Evolutionary conservation across 2,888 invertebrate species (phyloP).

Genomic region (Tortrix viridana): DNA sequence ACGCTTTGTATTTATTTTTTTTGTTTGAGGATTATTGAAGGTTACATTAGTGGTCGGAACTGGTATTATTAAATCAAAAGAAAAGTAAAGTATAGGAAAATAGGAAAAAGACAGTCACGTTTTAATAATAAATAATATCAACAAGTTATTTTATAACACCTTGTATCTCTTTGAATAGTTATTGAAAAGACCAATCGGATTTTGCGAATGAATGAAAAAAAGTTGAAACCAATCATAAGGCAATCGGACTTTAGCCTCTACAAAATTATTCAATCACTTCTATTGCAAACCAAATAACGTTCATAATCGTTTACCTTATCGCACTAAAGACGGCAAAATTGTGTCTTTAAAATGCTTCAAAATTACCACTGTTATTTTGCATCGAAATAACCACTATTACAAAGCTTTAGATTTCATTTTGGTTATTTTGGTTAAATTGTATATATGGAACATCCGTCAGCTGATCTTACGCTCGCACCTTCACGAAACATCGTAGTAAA

Average conservation of each 20-base stretch:
- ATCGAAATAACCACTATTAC: neutral
- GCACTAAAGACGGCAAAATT: conserved; percentile 5
- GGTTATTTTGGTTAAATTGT: conserved; percentile 26
- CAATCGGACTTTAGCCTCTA: conserved; percentile 23
- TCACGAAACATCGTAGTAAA: conserved; percentile 56
- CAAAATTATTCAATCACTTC: conserved; percentile 30
- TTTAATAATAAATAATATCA: neutral
- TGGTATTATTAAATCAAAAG: conserved; percentile 50
- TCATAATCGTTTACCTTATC: neutral
- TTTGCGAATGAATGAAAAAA: conserved; percentile 39
- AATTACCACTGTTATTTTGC: conserved; percentile 4
- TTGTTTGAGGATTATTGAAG: conserved; percentile 75
- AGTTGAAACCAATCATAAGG: conserved; percentile 44
- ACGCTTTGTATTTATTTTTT: conserved; percentile 53
- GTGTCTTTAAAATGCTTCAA: neutral
- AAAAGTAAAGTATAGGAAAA: neutral
- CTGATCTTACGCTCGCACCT: conserved; percentile 74
- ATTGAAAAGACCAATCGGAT: conserved; percentile 32
- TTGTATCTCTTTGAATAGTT: conserved; percentile 41
- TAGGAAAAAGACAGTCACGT: neutral
- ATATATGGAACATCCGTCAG: conserved; percentile 51
- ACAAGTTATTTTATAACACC: conserved; percentile 38
- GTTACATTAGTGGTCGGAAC: conserved; percentile 68
- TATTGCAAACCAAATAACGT: conserved; percentile 31
- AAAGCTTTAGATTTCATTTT: conserved; percentile 41